phyloP scores from a whole-genome alignment of 2,888 invertebrate species.

The Metacarcinus magister region DNA sequence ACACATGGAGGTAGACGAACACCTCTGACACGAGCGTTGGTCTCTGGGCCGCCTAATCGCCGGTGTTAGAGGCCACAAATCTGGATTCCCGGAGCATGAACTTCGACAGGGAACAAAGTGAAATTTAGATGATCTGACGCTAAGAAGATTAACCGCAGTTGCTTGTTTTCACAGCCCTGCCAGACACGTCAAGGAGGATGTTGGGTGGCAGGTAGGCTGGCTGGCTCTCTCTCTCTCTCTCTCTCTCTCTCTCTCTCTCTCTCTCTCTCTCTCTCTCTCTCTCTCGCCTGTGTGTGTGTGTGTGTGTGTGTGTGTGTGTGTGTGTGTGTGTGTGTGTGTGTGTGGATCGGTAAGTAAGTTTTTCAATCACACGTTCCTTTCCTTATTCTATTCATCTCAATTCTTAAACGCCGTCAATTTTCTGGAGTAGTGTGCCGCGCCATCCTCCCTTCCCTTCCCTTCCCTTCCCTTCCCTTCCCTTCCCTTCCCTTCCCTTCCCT shows the following conservation, averaged over 20 bases:
- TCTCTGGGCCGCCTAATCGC: conserved; percentile 80
- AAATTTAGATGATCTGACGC: conserved; percentile 82
- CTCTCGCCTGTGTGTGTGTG: background rate
- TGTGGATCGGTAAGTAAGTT: background rate
- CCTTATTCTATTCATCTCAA: conserved; percentile 30
- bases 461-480: background rate
- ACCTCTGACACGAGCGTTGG: conserved; percentile 50
- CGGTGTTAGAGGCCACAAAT: conserved; percentile 82
- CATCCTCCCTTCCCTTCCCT: background rate
- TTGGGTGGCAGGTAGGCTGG: conserved; percentile 55
- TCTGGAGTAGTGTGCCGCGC: background rate
- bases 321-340: too few species aligned
- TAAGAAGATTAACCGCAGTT: conserved; percentile 82
- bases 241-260: conserved; percentile 58
- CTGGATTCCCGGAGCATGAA: conserved; percentile 82
- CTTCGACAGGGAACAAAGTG: conserved; percentile 83
- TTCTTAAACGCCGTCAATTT: background rate
- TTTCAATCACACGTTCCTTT: conserved; percentile 26
- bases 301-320: conserved; percentile 3
- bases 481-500: background rate
- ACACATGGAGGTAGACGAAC: conserved; percentile 54
- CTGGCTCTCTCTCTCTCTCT: background rate
- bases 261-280: conserved; percentile 34
- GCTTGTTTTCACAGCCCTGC: conserved; percentile 80
- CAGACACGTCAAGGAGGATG: conserved; percentile 67